Evolutionary conservation across 2,888 invertebrate genomes (phyloP).

Genomic region (Caenorhabditis wallacei): DNA sequence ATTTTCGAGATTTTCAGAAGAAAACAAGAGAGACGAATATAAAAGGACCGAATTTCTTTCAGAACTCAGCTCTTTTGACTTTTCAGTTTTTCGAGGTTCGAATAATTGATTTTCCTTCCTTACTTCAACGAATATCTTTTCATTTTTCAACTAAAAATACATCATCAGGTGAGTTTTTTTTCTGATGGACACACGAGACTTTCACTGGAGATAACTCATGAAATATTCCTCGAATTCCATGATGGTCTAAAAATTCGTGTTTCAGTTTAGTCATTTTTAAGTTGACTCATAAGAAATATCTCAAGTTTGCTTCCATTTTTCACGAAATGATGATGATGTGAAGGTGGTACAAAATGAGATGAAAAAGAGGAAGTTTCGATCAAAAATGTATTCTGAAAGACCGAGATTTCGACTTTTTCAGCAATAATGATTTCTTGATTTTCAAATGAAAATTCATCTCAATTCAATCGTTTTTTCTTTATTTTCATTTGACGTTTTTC

Average conservation of each 20-base stretch:
- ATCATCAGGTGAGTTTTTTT: slow-evolving; percentile 4
- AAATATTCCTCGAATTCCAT: slow-evolving; percentile 39
- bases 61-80: too few relatives aligned
- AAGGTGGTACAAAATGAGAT: slow-evolving; percentile 14
- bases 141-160: too few relatives aligned
- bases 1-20: background rate
- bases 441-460: too few relatives aligned
- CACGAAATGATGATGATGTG: slow-evolving; percentile 10
- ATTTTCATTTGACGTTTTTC: too few relatives aligned
- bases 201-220: slow-evolving; percentile 21
- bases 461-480: too few relatives aligned
- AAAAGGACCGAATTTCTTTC: too few relatives aligned
- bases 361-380: slow-evolving; percentile 2
- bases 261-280: background rate
- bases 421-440: too few relatives aligned
- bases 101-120: background rate
- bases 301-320: slow-evolving; percentile 31
- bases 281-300: slow-evolving; percentile 28
- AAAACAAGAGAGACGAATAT: background rate
- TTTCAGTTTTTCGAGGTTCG: too few relatives aligned
- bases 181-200: slow-evolving; percentile 17
- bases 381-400: background rate
- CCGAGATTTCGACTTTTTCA: background rate
- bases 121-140: too few relatives aligned
- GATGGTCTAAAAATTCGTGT: slow-evolving; percentile 18